These are phyloP conservation scores for Carposina sasakii DNA, from an alignment of 1,140 invertebrate species.

Conservation along the genomic window DNA sequence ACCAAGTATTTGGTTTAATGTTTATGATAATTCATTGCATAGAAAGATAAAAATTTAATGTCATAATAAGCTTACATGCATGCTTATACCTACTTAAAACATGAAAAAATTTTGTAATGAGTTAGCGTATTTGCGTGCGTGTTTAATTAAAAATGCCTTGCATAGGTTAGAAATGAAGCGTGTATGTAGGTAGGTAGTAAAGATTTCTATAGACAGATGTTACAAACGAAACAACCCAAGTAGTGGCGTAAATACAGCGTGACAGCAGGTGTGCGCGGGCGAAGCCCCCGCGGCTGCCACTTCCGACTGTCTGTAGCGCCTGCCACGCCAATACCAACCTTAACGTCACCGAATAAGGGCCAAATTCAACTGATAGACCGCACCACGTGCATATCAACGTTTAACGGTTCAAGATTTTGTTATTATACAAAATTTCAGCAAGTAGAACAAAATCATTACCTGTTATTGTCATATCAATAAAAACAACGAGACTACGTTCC, in stretches of 20 bases:
- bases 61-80: constrained; percentile 24
- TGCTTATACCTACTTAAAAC: no score
- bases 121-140: no score
- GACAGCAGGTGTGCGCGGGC: constrained; percentile 32
- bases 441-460: no score
- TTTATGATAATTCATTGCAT: no score
- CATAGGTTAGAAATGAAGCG: no score
- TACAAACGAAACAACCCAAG: constrained; percentile 15
- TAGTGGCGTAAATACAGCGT: constrained; percentile 26
- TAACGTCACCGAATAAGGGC: constrained; percentile 16
- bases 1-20: no score
- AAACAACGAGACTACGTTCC: no score
- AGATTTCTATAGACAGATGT: background rate
- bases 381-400: constrained; percentile 25
- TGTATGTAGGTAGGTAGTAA: background rate
- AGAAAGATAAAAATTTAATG: no score
- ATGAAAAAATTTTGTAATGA: no score
- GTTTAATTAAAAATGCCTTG: no score
- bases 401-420: constrained; percentile 34
- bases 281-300: constrained; percentile 28
- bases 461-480: constrained; percentile 11
- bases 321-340: constrained; percentile 8
- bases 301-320: constrained; percentile 29
- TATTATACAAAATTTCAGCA: no score
- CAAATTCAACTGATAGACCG: constrained; percentile 9